Evolutionary conservation across 2,113 vertebrate genomes (phyloP), one percentile per base, ranked within the genome.

Genomic region (Melospiza georgiana): DNA sequence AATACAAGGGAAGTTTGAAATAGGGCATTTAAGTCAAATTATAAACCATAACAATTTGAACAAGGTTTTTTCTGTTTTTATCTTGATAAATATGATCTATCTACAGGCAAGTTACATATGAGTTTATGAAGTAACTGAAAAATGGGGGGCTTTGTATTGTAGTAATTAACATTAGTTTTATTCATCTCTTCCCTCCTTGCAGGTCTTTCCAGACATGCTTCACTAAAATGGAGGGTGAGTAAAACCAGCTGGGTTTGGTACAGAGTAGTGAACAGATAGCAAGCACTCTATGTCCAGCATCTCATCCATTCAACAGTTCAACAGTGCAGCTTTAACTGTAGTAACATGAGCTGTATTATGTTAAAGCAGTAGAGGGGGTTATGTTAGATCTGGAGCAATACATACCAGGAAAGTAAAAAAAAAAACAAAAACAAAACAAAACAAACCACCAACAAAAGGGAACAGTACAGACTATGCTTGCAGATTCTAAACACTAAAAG

Each of bases 151-250:
- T 77, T 84, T 87, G 33, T 77, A 55, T 20, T 77, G 43, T 67
- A 77, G 62, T 76, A 62, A 51, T 71, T 89, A 73, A 35, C 28
- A 79, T n/a, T 24, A 13, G n/a, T 71, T 58, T 59, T 93, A 72
- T 58, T 82, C 11, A 2, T 83, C 39, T 84, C 22, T 49, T 89
- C 24, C 33, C 30, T 81, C 57, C 58, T 77, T 61, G 41, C n/a
- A 71, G 58, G 62, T 93, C 61, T 77, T 88, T 71, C 51, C 2
- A 1, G 63, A 74, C 24, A 43, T 33, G 55, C 72, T 82, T 87
- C 63, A 44, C 48, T 90, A 67, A 88, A 83, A 88, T 52, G 59
- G 62, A 82, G 39, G 77, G 62, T 93, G 49, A 94, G 85, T 94
- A 94, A 90, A 81, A 59, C 55, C 19, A 81, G n/a, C 59, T 84